Evolutionary conservation across 2,888 invertebrate genomes (phyloP).

Genomic region (Seira sanloemensis): DNA sequence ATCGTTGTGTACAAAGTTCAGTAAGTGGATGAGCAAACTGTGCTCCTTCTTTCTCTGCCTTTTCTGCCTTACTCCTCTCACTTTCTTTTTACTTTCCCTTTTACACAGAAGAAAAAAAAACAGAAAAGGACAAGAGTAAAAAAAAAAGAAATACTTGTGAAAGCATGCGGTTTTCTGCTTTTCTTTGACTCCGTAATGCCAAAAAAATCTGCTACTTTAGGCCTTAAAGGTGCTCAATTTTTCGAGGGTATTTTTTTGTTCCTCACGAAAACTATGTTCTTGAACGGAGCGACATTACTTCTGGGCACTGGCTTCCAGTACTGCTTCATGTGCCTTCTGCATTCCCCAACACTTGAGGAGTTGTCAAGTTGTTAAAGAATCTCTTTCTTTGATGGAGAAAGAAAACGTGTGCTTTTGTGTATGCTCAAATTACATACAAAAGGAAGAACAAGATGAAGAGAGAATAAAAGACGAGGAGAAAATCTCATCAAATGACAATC

Average conservation of each 20-base stretch:
- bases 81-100: too few species aligned
- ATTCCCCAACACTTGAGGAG: conserved; percentile 26
- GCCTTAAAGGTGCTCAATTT: conserved; percentile 26
- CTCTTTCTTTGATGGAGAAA: conserved; percentile 40
- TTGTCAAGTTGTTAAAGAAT: conserved; percentile 36
- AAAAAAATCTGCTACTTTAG: conserved; percentile 28
- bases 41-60: conserved; percentile 3
- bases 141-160: conserved; percentile 19
- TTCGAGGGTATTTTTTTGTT: not conserved
- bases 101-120: conserved; percentile 1
- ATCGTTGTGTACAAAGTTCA: conserved; percentile 9
- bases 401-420: conserved; percentile 7
- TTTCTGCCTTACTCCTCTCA: too few species aligned
- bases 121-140: conserved; percentile 12
- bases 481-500: conserved; percentile 30
- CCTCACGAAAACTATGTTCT: not conserved
- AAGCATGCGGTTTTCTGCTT: conserved; percentile 34
- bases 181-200: conserved; percentile 24
- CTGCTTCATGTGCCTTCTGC: not conserved
- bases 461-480: not conserved
- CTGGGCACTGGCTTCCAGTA: conserved; percentile 21
- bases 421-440: conserved; percentile 18
- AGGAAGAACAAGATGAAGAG: conserved; percentile 1
- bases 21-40: conserved; percentile 45
- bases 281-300: conserved; percentile 17